Conservation (phyloP, 2,797 vertebrate genomes). For the Ibycter americanus region DNA sequence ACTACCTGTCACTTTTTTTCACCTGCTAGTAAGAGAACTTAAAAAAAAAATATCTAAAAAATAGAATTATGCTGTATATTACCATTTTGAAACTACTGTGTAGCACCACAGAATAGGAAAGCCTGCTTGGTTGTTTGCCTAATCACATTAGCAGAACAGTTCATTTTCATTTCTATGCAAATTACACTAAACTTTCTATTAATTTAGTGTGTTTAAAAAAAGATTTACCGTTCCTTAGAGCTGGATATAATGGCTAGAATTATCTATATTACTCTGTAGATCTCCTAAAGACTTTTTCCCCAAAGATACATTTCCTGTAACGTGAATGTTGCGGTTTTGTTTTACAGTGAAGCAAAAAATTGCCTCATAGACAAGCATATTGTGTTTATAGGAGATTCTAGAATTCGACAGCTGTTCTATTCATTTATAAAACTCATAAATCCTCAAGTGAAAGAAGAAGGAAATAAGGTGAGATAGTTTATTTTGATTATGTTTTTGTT, state of each 20-base stretch:
- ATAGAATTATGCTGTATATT: background rate
- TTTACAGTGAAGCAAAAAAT: constrained; percentile 91
- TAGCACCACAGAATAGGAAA: background rate
- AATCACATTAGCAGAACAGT: background rate
- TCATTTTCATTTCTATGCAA: background rate
- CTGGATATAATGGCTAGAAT: background rate
- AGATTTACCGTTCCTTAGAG: background rate
- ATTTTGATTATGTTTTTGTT: background rate
- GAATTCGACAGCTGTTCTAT: constrained; percentile 94
- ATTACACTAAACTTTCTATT: background rate
- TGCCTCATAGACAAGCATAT: constrained; percentile 89
- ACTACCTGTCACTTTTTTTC: background rate
- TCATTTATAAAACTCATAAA: constrained; percentile 92
- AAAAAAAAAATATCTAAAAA: too few relatives aligned
- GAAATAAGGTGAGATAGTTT: constrained; percentile 87
- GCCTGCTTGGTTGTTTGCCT: background rate
- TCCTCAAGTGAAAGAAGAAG: constrained; percentile 86
- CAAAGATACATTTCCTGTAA: background rate
- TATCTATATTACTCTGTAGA: background rate
- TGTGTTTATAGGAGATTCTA: constrained; percentile 93
- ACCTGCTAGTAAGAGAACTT: background rate
- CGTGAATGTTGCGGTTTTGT: constrained; percentile 40
- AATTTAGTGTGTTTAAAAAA: background rate
- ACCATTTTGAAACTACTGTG: background rate
- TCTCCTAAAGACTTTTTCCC: background rate